Base-by-base conservation (phyloP, 2,113 vertebrate genomes). In the Paracanthobrama guichenoti region DNA sequence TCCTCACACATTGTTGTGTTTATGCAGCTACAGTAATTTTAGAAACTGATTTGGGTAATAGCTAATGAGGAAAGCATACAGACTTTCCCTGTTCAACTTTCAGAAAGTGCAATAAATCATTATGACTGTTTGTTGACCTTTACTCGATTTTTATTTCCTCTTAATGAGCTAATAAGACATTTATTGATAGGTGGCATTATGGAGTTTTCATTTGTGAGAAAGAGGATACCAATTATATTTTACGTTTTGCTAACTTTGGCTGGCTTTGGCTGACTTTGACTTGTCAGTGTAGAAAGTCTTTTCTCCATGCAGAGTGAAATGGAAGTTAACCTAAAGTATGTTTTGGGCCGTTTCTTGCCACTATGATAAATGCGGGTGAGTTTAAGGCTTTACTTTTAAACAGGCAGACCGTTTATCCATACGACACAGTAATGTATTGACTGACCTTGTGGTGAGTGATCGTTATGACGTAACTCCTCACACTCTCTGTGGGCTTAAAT, bases 401-500 rank as follows among this genome's bases (percentile, higher is more conserved):
- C 16, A 20, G 26, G 26, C 26, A 55, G 31, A 31, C 16, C 2
- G 18, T 76, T 76, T 22, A 53, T 76, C 26, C 48, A 31, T 83
- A 28, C 13, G 12, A 16, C 35, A 14, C 7, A 57, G 24, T 22
- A 9, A 42, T 22, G 50, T 76, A 35, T 64, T 76, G 72, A 53
- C 82, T 74, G 69, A 83, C 81, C 55, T 66, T 76, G 79, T 11
- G 18, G 6, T 26, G 83, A 20, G 16, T 28, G 18, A 62, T 64
- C 46, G 13, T 16, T 39, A 42, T 83, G 66, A 55, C 24, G 12
- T 22, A 35, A 46, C 7, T 42, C 80, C 28, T 69, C 13, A 66
- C 64, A 55, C 44, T n/a, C 69, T n/a, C 5, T 78, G 31, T 79
- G 77, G 59, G 77, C 77, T 83, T 22, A 81, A 39, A 31, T 31